These are phyloP conservation scores for Notiomystis cincta DNA, from an alignment of 2,113 vertebrate genomes.

Conservation along the genomic window DNA sequence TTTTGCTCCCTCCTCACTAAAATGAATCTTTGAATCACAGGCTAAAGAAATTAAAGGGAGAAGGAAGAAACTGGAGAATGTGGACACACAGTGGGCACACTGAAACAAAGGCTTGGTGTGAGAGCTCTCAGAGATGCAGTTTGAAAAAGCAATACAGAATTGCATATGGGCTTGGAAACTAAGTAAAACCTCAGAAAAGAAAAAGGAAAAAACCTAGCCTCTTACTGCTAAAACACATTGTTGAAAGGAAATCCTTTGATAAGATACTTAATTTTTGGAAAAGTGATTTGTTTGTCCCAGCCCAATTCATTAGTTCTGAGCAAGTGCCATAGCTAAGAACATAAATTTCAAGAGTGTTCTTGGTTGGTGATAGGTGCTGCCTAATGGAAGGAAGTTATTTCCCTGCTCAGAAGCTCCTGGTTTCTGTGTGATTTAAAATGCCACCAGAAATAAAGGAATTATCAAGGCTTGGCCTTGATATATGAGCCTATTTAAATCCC, in stretches of 20 bases:
- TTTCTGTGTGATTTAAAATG: conserved; percentile 57
- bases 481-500: conserved; percentile 65
- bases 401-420: conserved; percentile 30
- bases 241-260: background rate
- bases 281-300: conserved; percentile 15
- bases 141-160: background rate
- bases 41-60: background rate
- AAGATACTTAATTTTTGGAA: background rate
- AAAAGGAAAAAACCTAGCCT: background rate
- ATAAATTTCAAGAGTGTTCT: conserved; percentile 28
- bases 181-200: background rate
- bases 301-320: background rate
- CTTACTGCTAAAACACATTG: background rate
- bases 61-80: background rate
- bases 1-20: background rate
- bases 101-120: background rate
- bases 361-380: background rate
- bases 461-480: conserved; percentile 65
- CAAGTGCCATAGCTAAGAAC: background rate
- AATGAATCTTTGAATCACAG: background rate
- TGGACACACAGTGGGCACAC: background rate
- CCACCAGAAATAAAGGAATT: conserved; percentile 61
- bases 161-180: background rate
- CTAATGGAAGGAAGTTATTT: conserved; percentile 38
- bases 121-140: background rate